Conservation (phyloP, 2,113 vertebrate species). For the Vanacampus margaritifer region DNA sequence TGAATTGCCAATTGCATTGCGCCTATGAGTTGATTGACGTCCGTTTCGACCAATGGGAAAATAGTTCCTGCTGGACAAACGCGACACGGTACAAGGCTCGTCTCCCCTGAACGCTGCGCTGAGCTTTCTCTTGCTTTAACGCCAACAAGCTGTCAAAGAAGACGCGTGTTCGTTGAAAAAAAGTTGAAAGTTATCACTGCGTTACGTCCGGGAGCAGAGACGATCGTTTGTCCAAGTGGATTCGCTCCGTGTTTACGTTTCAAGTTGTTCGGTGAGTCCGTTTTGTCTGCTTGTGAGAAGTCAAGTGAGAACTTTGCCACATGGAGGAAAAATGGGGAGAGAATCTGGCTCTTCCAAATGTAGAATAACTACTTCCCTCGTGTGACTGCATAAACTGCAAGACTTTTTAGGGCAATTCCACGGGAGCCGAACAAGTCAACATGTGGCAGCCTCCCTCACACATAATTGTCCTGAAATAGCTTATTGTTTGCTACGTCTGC, state of each 20-base stretch:
- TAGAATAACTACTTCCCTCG: background rate
- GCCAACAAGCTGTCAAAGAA: slow-evolving; percentile 6
- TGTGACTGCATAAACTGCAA: background rate
- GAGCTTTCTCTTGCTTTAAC: slow-evolving; percentile 13
- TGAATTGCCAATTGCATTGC: slow-evolving; percentile 26
- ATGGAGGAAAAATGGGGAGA: background rate
- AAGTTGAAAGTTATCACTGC: background rate
- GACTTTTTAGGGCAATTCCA: background rate
- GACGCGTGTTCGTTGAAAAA: background rate
- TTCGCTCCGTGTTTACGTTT: slow-evolving; percentile 25
- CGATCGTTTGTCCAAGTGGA: slow-evolving; percentile 27
- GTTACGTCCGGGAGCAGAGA: slow-evolving; percentile 29
- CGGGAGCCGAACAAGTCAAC: background rate
- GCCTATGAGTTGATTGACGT: slow-evolving; percentile 14
- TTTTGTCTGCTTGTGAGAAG: slow-evolving; percentile 14
- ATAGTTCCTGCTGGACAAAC: slow-evolving; percentile 38
- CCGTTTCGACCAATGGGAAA: slow-evolving; percentile 32
- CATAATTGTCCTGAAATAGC: background rate
- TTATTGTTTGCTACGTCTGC: background rate
- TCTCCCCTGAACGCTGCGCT: slow-evolving; percentile 16
- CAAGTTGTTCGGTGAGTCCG: slow-evolving; percentile 64
- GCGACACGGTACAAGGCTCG: slow-evolving; percentile 31
- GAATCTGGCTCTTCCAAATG: background rate
- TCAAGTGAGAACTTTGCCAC: background rate
- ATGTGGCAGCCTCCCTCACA: background rate